Evolutionary conservation across 2,113 vertebrate species (phyloP).

Genomic region (Phalacrocorax pelagicus): DNA sequence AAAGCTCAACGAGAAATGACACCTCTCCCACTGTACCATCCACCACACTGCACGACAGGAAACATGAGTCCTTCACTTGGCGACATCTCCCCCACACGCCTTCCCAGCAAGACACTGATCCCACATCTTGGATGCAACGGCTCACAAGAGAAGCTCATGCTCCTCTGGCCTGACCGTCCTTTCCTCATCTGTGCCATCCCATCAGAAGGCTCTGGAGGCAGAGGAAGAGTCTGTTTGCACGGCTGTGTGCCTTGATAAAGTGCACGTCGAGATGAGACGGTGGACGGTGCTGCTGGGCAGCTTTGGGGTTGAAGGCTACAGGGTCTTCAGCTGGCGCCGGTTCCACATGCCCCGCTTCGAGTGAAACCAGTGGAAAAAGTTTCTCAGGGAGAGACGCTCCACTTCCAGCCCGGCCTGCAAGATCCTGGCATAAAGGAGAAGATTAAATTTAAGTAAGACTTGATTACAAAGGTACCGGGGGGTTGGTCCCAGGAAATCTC

Average conservation of each 20-base stretch:
- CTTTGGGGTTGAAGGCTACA: neutral
- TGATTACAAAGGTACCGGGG: neutral
- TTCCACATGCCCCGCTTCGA: slow-evolving; percentile 98
- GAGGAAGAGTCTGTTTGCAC: neutral
- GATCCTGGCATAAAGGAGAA: slow-evolving; percentile 76
- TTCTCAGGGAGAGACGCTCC: slow-evolving; percentile 88
- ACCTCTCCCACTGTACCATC: slow-evolving; percentile 3
- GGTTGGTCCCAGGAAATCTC: neutral
- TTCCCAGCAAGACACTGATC: neutral
- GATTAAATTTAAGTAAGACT: neutral
- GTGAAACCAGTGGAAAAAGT: slow-evolving; percentile 94
- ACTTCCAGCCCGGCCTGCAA: slow-evolving; percentile 90
- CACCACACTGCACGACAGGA: neutral
- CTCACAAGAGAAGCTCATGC: neutral
- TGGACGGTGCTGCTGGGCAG: neutral
- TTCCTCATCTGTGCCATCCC: neutral
- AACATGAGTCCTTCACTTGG: neutral
- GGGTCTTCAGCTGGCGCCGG: slow-evolving; percentile 68
- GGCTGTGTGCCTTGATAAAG: neutral
- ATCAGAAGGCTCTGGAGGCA: neutral
- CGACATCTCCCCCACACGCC: fast-evolving
- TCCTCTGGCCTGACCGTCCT: neutral
- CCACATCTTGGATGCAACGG: fast-evolving
- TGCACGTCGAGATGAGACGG: neutral
- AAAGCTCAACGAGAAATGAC: neutral